phyloP scores from a whole-genome alignment of 2,797 vertebrate species.

The Epinephelus coioides region DNA sequence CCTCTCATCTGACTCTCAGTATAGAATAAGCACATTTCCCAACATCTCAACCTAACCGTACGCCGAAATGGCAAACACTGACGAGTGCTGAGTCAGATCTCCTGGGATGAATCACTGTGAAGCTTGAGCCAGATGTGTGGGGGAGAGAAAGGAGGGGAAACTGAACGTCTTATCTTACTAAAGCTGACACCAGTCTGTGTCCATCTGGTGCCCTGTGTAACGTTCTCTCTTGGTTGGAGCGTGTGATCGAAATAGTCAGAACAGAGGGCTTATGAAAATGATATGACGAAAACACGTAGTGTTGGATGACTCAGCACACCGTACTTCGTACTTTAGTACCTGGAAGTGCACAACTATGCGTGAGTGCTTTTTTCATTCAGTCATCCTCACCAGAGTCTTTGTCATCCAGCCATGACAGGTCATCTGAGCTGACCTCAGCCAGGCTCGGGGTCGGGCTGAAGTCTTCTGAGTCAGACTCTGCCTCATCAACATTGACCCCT shows the following conservation, averaged over 20 bases:
- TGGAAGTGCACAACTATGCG: not conserved
- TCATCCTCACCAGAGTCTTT: conserved; percentile 74
- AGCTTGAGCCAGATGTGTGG: conserved; percentile 65
- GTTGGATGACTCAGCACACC: conserved; percentile 13
- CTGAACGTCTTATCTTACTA: conserved; percentile 60
- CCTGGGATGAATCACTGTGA: conserved; percentile 46
- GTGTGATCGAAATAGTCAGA: conserved; percentile 26
- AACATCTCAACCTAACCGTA: not conserved
- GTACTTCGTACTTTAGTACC: not conserved
- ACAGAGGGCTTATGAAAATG: conserved; percentile 34
- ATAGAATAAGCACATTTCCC: not conserved
- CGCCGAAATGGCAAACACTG: conserved; percentile 22
- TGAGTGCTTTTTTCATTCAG: conserved; percentile 2
- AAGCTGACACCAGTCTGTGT: conserved; percentile 33
- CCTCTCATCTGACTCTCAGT: not conserved
- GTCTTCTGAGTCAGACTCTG: conserved; percentile 81
- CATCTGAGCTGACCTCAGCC: conserved; percentile 86
- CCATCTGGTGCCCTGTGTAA: conserved; percentile 42
- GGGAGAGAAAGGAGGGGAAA: conserved; percentile 35
- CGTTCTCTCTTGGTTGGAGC: conserved; percentile 5
- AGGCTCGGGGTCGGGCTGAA: conserved; percentile 87
- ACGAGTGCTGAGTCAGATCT: conserved; percentile 34
- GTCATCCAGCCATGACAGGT: conserved; percentile 83
- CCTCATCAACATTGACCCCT: conserved; percentile 37
- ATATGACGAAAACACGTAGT: conserved; percentile 8